Evolutionary conservation across 2,797 vertebrate species (phyloP).

Genomic region (Sitta carolinensis): DNA sequence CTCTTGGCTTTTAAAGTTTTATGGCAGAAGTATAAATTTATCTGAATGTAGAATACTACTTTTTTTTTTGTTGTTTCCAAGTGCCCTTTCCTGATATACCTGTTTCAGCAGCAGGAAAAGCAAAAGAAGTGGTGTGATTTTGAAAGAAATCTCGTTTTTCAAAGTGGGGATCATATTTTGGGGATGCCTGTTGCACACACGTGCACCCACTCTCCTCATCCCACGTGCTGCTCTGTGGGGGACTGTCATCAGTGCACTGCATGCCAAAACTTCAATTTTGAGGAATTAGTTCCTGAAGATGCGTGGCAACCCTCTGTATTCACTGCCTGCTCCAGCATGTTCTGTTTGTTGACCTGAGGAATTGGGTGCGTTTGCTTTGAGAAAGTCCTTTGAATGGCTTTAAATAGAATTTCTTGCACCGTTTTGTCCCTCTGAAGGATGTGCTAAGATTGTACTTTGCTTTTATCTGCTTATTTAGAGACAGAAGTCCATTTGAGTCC

Average conservation of each 20-base stretch:
- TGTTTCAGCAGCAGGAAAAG: neutral
- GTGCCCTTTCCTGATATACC: neutral
- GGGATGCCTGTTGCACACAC: neutral
- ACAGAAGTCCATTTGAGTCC: neutral
- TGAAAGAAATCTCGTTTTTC: neutral
- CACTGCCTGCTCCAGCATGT: constrained; percentile 3
- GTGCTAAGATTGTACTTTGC: neutral
- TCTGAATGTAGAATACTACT: constrained; percentile 1
- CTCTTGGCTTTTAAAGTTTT: constrained; percentile 7
- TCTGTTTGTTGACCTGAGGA: neutral
- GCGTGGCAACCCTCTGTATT: neutral
- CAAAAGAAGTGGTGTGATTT: neutral
- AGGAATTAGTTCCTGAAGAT: neutral
- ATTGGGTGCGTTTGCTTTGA: neutral
- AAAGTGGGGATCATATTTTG: neutral
- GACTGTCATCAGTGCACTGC: neutral
- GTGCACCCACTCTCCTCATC: neutral
- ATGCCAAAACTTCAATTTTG: neutral
- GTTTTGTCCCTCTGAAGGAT: neutral
- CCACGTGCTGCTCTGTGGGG: neutral
- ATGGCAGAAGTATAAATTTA: neutral
- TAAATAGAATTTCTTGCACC: neutral
- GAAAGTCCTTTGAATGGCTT: neutral
- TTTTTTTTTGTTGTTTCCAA: neutral
- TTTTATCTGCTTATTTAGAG: constrained; percentile 5